Evolutionary conservation across 2,113 vertebrate genomes (phyloP).

Genomic region (Coracopsis vasa): DNA sequence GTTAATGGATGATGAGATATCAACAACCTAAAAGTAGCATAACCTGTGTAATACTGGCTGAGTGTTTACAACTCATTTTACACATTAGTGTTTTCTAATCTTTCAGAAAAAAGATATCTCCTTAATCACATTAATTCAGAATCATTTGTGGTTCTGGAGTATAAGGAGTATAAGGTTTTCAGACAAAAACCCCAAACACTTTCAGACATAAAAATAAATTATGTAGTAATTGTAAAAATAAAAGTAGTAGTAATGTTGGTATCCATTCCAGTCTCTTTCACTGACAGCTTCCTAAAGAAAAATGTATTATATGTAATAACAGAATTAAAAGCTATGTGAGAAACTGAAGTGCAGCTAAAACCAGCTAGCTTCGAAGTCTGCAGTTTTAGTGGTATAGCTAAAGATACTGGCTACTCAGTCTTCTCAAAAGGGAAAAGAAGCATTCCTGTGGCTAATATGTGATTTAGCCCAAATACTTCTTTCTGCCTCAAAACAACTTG

Average conservation of each 20-base stretch:
- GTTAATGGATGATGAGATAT: not conserved
- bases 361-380: not conserved
- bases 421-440: not conserved
- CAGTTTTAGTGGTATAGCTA: not conserved
- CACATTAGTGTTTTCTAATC: rapidly evolving
- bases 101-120: not conserved
- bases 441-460: not conserved
- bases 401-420: not conserved
- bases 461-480: not conserved
- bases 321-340: not conserved
- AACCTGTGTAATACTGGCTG: not conserved
- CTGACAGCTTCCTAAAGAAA: not conserved
- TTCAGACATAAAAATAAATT: not conserved
- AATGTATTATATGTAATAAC: not conserved
- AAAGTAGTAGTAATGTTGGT: not conserved
- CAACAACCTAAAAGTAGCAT: not conserved
- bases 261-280: not conserved
- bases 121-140: not conserved
- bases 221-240: not conserved
- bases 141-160: not conserved
- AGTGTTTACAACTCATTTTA: not conserved
- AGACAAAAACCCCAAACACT: not conserved
- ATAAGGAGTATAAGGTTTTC: not conserved
- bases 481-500: not conserved
- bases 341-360: not conserved